phyloP scores from a whole-genome alignment of 2,797 vertebrate genomes.

The Paedocypris micromegethes region DNA sequence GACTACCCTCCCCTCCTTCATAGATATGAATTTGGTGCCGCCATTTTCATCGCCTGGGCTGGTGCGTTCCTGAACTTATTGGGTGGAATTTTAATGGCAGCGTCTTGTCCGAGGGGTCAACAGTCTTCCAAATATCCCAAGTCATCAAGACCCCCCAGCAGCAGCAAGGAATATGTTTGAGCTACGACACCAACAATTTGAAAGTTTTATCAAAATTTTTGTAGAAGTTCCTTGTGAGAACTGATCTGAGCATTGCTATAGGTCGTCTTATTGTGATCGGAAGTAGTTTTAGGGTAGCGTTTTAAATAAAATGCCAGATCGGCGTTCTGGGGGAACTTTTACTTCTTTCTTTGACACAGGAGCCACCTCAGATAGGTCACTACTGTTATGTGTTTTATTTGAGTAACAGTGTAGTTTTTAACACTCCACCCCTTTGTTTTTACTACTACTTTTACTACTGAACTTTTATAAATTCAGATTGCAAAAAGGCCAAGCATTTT shows the following conservation, averaged over 20 bases:
- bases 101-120: slow-evolving; percentile 68
- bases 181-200: slow-evolving; percentile 5
- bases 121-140: slow-evolving; percentile 60
- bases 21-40: slow-evolving; percentile 85
- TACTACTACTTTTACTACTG: not conserved
- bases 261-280: not conserved
- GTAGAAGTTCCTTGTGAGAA: slow-evolving; percentile 20
- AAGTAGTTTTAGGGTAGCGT: not conserved
- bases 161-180: slow-evolving; percentile 80
- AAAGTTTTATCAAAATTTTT: slow-evolving; percentile 33
- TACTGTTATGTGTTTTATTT: slow-evolving; percentile 16
- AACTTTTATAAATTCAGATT: too few species aligned
- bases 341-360: not conserved
- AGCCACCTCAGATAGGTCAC: slow-evolving; percentile 8
- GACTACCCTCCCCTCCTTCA: not conserved
- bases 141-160: slow-evolving; percentile 61
- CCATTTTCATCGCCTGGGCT: slow-evolving; percentile 84
- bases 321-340: slow-evolving; percentile 1
- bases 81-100: slow-evolving; percentile 76
- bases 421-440: not conserved
- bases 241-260: slow-evolving; percentile 17
- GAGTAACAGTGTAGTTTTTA: not conserved
- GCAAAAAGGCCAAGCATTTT: too few species aligned
- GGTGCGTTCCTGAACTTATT: slow-evolving; percentile 72
- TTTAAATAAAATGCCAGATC: slow-evolving; percentile 9